Percentiles rank a stretch among this genome's conserved stretches.
phyloP scores from a whole-genome alignment of 2,888 invertebrate species.

The Trachelus iudaicus region DNA sequence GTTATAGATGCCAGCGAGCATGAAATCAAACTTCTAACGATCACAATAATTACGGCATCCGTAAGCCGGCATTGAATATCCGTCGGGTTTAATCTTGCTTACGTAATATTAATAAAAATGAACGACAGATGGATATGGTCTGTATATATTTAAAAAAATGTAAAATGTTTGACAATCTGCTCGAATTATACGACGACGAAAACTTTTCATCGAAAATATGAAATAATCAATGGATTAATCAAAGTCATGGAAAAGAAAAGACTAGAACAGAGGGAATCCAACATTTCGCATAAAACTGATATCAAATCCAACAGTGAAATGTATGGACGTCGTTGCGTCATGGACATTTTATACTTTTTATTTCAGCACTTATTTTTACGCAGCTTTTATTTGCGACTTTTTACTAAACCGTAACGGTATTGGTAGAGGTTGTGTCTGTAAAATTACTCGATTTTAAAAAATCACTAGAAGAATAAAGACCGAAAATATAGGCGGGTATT shows the following conservation, averaged over 20 bases:
- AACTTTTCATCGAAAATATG: not conserved
- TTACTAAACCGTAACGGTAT: no score
- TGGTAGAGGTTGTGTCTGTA: no score
- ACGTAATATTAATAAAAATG: slow-evolving; percentile 8
- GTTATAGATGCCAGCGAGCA: slow-evolving; percentile 52
- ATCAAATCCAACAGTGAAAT: slow-evolving; percentile 1
- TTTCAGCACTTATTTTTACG: not conserved
- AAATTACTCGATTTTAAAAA: no score
- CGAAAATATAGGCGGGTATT: not conserved
- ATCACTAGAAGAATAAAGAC: no score
- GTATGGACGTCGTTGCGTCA: not conserved
- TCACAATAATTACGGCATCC: slow-evolving; percentile 37
- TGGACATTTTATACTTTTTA: not conserved
- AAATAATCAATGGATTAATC: not conserved
- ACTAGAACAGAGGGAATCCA: not conserved
- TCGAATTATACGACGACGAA: not conserved
- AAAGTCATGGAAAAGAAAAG: not conserved
- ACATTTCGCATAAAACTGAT: slow-evolving; percentile 1
- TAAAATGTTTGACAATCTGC: not conserved
- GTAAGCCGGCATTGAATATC: not conserved
- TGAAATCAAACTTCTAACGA: slow-evolving; percentile 61
- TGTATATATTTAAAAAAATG: no score
- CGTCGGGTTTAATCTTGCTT: not conserved
- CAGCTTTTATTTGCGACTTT: not conserved
- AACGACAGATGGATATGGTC: not conserved